Percentiles rank a stretch among this genome's conserved stretches.
Evolutionary conservation across 2,797 vertebrate species (phyloP).

Genomic region (Mormyrus proboscirostris): DNA sequence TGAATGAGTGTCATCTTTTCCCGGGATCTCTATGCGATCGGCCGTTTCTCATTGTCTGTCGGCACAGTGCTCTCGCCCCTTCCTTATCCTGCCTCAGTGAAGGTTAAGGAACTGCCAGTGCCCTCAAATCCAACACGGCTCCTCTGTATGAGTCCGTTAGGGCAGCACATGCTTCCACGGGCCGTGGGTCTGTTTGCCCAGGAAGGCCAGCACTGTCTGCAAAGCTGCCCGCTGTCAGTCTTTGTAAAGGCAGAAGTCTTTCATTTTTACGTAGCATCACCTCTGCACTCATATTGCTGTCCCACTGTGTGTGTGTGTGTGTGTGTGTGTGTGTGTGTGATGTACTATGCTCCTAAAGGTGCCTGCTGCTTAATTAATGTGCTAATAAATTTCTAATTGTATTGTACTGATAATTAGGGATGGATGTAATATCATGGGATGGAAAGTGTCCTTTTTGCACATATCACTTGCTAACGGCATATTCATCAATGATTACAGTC

Average conservation of each 20-base stretch:
- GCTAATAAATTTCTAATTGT: neutral
- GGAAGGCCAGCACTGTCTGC: too few species aligned
- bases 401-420: neutral
- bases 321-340: neutral
- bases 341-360: neutral
- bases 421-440: neutral
- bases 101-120: neutral
- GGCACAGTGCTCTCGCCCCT: neutral
- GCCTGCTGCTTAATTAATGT: too few species aligned
- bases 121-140: neutral
- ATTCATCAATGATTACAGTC: too few species aligned
- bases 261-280: too few species aligned
- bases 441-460: too few species aligned
- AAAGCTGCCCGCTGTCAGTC: too few species aligned
- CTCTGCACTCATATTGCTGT: too few species aligned
- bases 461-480: too few species aligned
- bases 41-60: neutral
- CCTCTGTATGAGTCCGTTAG: neutral
- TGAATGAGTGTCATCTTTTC: neutral
- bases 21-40: neutral
- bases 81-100: neutral
- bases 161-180: neutral
- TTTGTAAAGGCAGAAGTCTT: too few species aligned
- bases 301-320: neutral
- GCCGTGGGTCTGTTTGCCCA: neutral